Evolutionary conservation across 2,113 vertebrate species (phyloP).

Genomic region (Hyaena hyaena): DNA sequence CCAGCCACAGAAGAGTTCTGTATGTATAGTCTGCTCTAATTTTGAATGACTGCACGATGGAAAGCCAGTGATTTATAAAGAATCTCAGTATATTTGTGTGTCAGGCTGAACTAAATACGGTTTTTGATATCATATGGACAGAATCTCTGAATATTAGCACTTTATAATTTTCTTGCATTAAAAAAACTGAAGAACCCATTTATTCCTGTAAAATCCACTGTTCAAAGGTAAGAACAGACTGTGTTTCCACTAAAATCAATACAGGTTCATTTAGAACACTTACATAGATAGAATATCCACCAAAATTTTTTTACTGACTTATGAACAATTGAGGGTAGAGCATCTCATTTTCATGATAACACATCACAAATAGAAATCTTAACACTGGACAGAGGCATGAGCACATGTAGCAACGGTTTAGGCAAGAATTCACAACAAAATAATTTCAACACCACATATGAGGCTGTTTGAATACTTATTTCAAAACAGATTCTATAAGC

Average conservation of each 20-base stretch:
- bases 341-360: conserved; percentile 61
- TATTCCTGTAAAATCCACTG: background rate
- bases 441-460: conserved; percentile 42
- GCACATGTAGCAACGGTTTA: conserved; percentile 40
- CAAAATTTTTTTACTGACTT: conserved; percentile 55
- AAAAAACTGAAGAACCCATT: background rate
- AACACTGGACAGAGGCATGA: conserved; percentile 55
- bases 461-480: conserved; percentile 67
- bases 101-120: background rate
- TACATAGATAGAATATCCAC: conserved; percentile 17
- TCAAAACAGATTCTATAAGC: conserved; percentile 56
- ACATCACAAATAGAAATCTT: conserved; percentile 62
- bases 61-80: background rate
- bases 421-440: conserved; percentile 37
- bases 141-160: background rate
- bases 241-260: conserved; percentile 45
- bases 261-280: conserved; percentile 55
- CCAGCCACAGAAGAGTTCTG: background rate
- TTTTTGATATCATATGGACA: background rate
- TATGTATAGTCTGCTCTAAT: background rate
- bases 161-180: conserved; percentile 16
- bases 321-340: conserved; percentile 46
- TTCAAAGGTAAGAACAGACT: conserved; percentile 19
- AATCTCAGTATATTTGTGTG: background rate
- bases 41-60: background rate